phyloP scores from a whole-genome alignment of 2,113 vertebrate genomes.

The Chaenogobius annularis region DNA sequence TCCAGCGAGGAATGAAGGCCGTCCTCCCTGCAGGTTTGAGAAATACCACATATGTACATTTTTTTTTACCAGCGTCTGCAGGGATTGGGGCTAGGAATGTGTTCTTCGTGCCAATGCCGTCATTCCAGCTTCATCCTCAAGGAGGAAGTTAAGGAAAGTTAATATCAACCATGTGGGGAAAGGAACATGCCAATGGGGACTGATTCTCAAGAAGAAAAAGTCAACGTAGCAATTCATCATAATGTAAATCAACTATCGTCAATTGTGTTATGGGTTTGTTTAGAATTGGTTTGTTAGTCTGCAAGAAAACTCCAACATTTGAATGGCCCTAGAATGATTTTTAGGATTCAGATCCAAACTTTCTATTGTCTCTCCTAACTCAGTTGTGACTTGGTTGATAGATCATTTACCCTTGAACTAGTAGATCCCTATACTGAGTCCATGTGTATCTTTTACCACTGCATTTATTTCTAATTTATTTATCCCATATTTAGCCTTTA shows the following conservation, averaged over 20 bases:
- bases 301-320: not conserved
- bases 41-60: conserved; percentile 44
- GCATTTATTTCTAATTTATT: too few species aligned
- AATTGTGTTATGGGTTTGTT: not conserved
- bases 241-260: not conserved
- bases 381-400: too few species aligned
- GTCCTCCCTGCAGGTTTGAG: conserved; percentile 34
- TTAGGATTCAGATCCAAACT: not conserved
- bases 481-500: not conserved
- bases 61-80: conserved; percentile 18
- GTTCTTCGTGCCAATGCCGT: conserved; percentile 55
- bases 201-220: not conserved
- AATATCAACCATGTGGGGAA: conserved; percentile 77
- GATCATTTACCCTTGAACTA: too few species aligned
- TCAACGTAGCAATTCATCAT: not conserved
- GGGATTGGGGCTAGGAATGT: conserved; percentile 59
- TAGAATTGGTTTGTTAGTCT: not conserved
- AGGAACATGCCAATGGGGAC: conserved; percentile 16
- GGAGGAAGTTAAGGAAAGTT: conserved; percentile 72
- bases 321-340: not conserved
- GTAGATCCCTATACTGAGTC: too few species aligned
- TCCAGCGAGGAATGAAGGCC: conserved; percentile 27
- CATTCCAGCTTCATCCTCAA: conserved; percentile 65
- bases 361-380: not conserved
- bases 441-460: too few species aligned